Conservation (phyloP, 2,888 invertebrate genomes). For the Himalopsyche anomala region DNA sequence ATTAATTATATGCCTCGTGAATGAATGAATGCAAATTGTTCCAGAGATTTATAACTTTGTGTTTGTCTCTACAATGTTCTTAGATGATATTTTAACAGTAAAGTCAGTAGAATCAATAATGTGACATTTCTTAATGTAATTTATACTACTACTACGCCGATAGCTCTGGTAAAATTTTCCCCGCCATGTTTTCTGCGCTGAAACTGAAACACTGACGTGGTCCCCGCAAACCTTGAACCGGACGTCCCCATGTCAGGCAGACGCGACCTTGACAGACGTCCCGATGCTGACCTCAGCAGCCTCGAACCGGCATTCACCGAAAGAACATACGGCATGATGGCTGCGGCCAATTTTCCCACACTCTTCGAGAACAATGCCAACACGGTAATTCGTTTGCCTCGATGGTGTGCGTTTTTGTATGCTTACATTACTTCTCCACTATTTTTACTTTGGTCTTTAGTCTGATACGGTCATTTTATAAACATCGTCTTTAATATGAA, state of each 20-base stretch:
- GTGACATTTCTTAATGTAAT: no score
- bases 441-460: constrained; percentile 1
- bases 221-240: constrained; percentile 19
- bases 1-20: no score
- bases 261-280: constrained; percentile 41
- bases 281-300: constrained; percentile 41
- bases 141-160: no score
- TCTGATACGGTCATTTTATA: neutral
- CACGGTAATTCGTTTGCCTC: constrained; percentile 27
- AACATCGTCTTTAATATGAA: constrained; percentile 18
- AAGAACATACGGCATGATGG: constrained; percentile 23
- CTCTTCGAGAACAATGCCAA: constrained; percentile 35
- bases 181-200: neutral
- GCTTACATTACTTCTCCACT: neutral
- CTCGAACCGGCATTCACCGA: constrained; percentile 14
- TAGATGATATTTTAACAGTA: no score
- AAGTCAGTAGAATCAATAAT: no score
- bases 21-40: no score
- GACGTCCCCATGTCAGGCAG: constrained; percentile 2
- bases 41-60: no score
- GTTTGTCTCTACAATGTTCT: no score
- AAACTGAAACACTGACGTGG: neutral
- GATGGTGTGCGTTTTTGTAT: neutral
- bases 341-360: constrained; percentile 35
- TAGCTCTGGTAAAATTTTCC: no score